Evolutionary conservation across 2,113 vertebrate species (phyloP).

Genomic region (Salvelinus alpinus): DNA sequence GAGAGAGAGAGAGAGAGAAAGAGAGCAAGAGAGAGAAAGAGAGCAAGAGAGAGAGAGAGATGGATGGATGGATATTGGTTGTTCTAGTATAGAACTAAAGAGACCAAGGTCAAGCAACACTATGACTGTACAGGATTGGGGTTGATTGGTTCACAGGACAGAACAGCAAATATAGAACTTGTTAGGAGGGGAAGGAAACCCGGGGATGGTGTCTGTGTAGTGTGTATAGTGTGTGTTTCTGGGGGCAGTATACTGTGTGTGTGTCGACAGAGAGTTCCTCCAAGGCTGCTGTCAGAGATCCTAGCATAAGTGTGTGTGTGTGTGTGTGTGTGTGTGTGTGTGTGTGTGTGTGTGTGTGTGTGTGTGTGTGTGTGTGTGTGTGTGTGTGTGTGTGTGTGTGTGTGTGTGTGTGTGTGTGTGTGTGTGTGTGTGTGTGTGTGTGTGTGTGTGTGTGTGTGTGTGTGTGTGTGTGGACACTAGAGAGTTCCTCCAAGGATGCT

Average conservation of each 20-base stretch:
- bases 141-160: conserved; percentile 56
- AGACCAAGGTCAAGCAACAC: neutral
- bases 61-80: conserved; percentile 1
- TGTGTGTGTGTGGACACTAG: neutral
- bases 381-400: neutral
- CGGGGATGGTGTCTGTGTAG: conserved; percentile 34
- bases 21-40: too few species aligned
- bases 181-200: conserved; percentile 46
- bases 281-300: too few species aligned
- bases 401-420: conserved; percentile 3
- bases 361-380: conserved; percentile 7
- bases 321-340: too few species aligned
- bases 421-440: neutral
- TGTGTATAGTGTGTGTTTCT: too few species aligned
- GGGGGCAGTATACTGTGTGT: too few species aligned
- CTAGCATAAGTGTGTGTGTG: conserved; percentile 26
- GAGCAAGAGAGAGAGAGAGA: too few species aligned
- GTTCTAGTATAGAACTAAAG: neutral
- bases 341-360: too few species aligned
- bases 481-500: too few species aligned
- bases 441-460: neutral
- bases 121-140: conserved; percentile 40
- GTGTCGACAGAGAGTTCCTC: too few species aligned
- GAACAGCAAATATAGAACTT: conserved; percentile 60
- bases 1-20: too few species aligned